Evolutionary conservation across 2,113 vertebrate genomes (phyloP).

Genomic region (Sterna hirundo): DNA sequence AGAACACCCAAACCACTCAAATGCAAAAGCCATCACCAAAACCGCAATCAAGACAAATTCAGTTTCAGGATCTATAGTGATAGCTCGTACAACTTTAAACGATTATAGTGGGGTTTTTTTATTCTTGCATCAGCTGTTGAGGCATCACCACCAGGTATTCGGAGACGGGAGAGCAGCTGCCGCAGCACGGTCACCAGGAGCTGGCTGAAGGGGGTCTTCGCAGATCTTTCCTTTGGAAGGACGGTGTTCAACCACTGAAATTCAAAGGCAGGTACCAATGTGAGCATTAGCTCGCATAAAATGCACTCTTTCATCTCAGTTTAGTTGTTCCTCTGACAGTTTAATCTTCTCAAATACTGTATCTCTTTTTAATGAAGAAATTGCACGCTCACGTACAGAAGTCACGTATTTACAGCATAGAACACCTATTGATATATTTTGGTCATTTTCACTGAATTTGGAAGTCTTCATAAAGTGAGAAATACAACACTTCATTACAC

Average conservation of each 20-base stretch:
- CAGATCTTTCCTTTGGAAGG: slow-evolving; percentile 23
- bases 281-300: background rate
- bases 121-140: background rate
- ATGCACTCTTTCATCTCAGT: background rate
- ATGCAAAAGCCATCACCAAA: background rate
- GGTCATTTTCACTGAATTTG: background rate
- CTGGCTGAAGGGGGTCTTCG: background rate
- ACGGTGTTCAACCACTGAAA: background rate
- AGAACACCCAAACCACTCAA: background rate
- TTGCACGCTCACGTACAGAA: background rate
- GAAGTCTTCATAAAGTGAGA: slow-evolving; percentile 36
- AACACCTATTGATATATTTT: slow-evolving; percentile 30
- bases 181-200: background rate
- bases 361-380: slow-evolving; percentile 50
- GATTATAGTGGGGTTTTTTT: background rate
- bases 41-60: background rate
- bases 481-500: slow-evolving; percentile 49
- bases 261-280: slow-evolving; percentile 25
- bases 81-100: background rate
- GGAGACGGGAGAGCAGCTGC: background rate
- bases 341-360: slow-evolving; percentile 13
- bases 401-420: background rate
- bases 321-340: background rate
- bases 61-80: background rate
- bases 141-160: background rate